Base-by-base conservation (phyloP, 2,797 vertebrate genomes). In the Diglossa cyanea region DNA sequence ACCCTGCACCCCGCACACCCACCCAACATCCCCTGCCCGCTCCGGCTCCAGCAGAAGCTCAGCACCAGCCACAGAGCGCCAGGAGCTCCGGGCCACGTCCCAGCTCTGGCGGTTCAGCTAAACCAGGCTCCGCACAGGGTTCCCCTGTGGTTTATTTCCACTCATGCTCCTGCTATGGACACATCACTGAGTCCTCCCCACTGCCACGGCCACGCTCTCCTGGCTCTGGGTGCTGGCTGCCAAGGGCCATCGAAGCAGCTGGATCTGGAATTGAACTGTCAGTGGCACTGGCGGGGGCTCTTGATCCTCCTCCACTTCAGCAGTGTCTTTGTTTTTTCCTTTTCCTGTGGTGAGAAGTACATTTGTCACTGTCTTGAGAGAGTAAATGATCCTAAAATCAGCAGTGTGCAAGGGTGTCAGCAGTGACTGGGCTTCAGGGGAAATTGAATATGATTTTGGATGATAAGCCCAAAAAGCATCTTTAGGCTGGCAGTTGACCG, bases 251-350 rank as follows among this genome's bases (percentile, higher is more conserved):
- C 98, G 98, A 58, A 94, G 77, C 54, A 99, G 95, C 88, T 98
- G 97, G 86, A 99, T 70, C 25, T 97, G 98, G 55, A 99, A 91
- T 30, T 98, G 98, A 88, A 99, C 97, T 0, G 97, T 98, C 88
- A 98, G 87, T 0, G 98, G 97, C 58, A 97, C 94, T 0, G 58
- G 93, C 24, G 63, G 96, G 71, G 67, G 45, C 28, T 53, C 58
- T 25, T n/a, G 61, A 14, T 24, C 17, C 5, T 92, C 85, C 4
- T 91, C 93, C 14, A 3, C 17, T 58, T 88, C 86, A 8, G 11
- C 5, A 26, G 76, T n/a, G 31, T 75, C 42, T 80, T 63, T 83
- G 28, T 55, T 50, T 93, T 97, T 92, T 1, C 62, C 86, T 97
- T 92, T 98, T 15, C 96, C 98, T 99, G 87, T 5, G 42, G 75